Percentiles rank a stretch among this genome's conserved stretches.
Evolutionary conservation across 2,797 vertebrate genomes (phyloP).

Genomic region (Myiothlypis coronata): DNA sequence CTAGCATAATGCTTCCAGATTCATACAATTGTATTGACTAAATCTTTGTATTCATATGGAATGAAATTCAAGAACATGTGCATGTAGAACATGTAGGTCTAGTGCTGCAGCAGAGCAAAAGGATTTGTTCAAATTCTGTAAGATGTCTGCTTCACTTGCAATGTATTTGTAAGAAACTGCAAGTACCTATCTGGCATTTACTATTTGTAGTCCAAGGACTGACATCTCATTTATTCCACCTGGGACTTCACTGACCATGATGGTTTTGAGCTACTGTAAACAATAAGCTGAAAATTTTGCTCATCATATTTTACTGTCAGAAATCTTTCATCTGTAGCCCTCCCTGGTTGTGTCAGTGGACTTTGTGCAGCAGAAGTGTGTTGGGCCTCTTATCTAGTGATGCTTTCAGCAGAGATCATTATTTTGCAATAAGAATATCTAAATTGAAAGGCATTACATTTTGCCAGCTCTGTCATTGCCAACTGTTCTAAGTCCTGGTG

Average conservation of each 20-base stretch:
- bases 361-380: background rate
- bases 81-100: background rate
- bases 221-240: background rate
- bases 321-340: background rate
- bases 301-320: background rate
- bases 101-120: background rate
- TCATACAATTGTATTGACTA: background rate
- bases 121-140: background rate
- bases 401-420: slow-evolving; percentile 18
- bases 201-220: background rate
- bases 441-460: slow-evolving; percentile 51
- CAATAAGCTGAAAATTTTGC: background rate
- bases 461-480: slow-evolving; percentile 8
- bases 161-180: background rate
- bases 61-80: background rate
- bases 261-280: slow-evolving; percentile 22
- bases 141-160: background rate
- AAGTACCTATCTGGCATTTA: background rate
- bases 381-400: background rate
- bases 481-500: slow-evolving; percentile 22
- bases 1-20: background rate
- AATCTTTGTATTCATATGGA: background rate
- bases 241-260: background rate
- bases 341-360: background rate
- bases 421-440: slow-evolving; percentile 42